Conservation (phyloP, 2,888 invertebrate genomes). For the Tenodera sinensis region DNA sequence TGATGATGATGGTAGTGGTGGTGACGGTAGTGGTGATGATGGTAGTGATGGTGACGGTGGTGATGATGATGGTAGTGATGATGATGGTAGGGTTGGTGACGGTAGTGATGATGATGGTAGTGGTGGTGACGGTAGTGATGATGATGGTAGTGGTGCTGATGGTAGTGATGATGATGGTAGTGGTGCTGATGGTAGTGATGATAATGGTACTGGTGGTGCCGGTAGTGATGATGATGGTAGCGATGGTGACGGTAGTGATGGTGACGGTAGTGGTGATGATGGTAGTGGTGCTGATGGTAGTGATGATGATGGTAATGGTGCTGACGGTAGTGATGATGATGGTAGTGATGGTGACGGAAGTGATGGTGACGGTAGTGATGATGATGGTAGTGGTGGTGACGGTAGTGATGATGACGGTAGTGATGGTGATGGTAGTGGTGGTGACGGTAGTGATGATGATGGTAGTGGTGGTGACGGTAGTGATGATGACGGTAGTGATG, state of each 20-base stretch:
- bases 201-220: background rate
- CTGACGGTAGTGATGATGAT: background rate
- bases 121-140: background rate
- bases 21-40: background rate
- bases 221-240: background rate
- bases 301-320: background rate
- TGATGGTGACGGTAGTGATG: background rate
- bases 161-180: background rate
- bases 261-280: no score
- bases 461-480: background rate
- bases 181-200: background rate
- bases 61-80: no score
- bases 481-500: background rate
- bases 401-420: no score
- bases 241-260: no score
- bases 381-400: background rate
- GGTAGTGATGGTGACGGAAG: background rate
- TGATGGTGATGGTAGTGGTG: no score
- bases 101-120: background rate
- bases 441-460: background rate
- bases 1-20: background rate
- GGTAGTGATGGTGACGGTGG: background rate
- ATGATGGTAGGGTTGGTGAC: no score
- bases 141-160: background rate
- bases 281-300: no score